phyloP scores from a whole-genome alignment of 2,113 vertebrate genomes.

The Brachypodius melanocephalos region DNA sequence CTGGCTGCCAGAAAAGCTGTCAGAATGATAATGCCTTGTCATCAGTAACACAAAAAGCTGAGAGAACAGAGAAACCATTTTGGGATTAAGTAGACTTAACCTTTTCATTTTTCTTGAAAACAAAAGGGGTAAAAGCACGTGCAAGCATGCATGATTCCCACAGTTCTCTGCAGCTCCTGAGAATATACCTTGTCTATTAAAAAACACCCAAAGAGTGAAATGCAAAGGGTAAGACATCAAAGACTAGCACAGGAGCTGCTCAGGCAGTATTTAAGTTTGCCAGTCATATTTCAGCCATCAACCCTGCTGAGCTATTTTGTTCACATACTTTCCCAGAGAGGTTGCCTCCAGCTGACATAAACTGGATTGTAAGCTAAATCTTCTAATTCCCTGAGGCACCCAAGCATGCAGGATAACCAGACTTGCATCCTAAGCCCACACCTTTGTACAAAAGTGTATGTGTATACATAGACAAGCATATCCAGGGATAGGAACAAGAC shows the following conservation, averaged over 20 bases:
- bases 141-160: not conserved
- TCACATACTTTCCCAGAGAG: not conserved
- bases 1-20: not conserved
- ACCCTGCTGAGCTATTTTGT: not conserved
- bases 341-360: not conserved
- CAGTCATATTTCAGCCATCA: not conserved
- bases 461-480: rapidly evolving
- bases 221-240: not conserved
- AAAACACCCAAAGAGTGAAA: not conserved
- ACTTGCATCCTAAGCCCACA: not conserved
- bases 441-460: not conserved
- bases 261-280: not conserved
- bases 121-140: not conserved
- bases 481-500: not conserved
- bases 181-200: not conserved
- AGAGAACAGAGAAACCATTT: not conserved
- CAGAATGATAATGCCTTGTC: not conserved
- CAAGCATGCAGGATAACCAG: not conserved
- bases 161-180: not conserved
- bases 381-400: not conserved
- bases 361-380: not conserved
- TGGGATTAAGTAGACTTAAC: not conserved
- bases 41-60: not conserved
- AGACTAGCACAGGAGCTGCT: not conserved
- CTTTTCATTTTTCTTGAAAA: not conserved